A percentile compares a stretch with the other conserved stretches of the same genome.
Evolutionary conservation across 2,888 invertebrate genomes (phyloP).

Genomic region (Nemapogon koenigi): DNA sequence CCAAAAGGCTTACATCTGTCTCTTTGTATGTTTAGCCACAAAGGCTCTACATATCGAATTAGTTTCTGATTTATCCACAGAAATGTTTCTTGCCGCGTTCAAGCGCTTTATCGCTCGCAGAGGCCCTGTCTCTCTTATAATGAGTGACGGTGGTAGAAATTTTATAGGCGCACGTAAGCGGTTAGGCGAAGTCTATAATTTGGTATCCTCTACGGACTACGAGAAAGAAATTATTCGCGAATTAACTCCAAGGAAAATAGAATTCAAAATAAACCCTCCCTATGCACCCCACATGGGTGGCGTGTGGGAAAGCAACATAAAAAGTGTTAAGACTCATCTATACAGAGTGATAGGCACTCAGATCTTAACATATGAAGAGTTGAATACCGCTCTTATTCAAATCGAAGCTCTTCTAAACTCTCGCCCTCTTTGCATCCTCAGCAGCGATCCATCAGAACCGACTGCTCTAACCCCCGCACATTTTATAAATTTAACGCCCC

Average conservation of each 20-base stretch:
- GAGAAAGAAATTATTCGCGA: too few species aligned
- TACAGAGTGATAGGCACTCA: background rate
- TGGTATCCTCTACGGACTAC: too few species aligned
- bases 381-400: background rate
- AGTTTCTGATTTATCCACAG: slow-evolving; percentile 7
- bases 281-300: background rate
- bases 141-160: slow-evolving; percentile 6
- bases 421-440: slow-evolving; percentile 11
- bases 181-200: slow-evolving; percentile 1
- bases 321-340: background rate
- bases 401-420: slow-evolving; percentile 14
- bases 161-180: slow-evolving; percentile 7
- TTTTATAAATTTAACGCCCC: slow-evolving; percentile 11
- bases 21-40: slow-evolving; percentile 10
- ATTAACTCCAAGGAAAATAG: too few species aligned
- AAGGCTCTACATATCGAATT: slow-evolving; percentile 11
- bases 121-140: slow-evolving; percentile 1
- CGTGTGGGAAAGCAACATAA: background rate
- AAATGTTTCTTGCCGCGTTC: too few species aligned
- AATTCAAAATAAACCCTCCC: too few species aligned
- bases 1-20: slow-evolving; percentile 9
- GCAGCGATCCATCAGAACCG: slow-evolving; percentile 11
- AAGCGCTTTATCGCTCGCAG: too few species aligned
- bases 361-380: slow-evolving; percentile 2
- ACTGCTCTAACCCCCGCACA: slow-evolving; percentile 12